These are phyloP conservation scores for Uloborus plumipes DNA, from an alignment of 2,888 invertebrate genomes.

Conservation along the genomic window DNA sequence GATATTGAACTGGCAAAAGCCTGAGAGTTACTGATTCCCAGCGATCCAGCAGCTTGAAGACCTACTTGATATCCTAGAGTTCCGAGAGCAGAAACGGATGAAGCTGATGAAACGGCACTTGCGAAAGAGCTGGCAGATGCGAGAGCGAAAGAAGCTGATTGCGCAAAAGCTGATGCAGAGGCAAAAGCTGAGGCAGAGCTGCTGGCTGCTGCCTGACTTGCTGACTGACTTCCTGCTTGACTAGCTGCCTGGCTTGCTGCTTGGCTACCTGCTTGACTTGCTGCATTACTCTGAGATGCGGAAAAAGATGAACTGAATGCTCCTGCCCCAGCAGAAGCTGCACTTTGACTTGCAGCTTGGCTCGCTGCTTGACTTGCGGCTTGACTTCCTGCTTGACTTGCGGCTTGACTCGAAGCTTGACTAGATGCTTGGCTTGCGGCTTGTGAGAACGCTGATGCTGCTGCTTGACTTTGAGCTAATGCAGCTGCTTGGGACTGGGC, in stretches of 20 bases:
- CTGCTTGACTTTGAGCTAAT: background rate
- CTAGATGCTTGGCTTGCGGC: background rate
- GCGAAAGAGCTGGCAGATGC: constrained; percentile 18
- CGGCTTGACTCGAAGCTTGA: constrained; percentile 2
- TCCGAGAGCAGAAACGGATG: constrained; percentile 3
- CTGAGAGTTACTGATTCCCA: constrained; percentile 4
- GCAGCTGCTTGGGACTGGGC: background rate
- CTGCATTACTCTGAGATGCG: background rate
- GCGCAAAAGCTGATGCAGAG: constrained; percentile 5
- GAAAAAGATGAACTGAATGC: no score
- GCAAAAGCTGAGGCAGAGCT: background rate
- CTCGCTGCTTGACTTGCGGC: constrained; percentile 5
- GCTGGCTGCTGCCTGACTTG: constrained; percentile 1
- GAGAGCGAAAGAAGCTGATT: background rate
- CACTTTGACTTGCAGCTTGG: background rate
- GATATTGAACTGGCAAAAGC: constrained; percentile 7
- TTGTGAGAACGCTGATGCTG: background rate
- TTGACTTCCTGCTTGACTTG: background rate
- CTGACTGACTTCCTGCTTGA: constrained; percentile 5
- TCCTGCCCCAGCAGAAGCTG: background rate
- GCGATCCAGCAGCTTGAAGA: background rate
- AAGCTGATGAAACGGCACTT: constrained; percentile 18
- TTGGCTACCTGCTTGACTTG: no score
- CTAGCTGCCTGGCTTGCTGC: background rate
- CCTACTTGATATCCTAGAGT: constrained; percentile 6